Evolutionary conservation across 1,140 invertebrate genomes (phyloP).

Genomic region (Drosophila carrolli): DNA sequence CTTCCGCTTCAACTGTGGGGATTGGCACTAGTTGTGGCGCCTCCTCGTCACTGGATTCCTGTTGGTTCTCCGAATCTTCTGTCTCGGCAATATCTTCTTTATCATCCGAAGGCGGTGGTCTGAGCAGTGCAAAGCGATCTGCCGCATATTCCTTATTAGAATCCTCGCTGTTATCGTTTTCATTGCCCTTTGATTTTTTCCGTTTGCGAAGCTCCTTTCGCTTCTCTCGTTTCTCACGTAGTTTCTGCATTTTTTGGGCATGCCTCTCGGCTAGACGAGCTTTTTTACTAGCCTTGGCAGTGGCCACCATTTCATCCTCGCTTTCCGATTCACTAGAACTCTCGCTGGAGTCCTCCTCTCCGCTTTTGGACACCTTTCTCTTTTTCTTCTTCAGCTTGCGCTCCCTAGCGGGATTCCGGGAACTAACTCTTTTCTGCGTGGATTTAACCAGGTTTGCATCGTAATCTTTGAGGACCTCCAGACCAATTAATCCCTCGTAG

Average conservation of each 20-base stretch:
- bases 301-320: constrained; percentile 12
- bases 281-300: constrained; percentile 43
- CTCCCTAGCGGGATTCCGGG: background rate
- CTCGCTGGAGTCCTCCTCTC: constrained; percentile 47
- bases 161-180: constrained; percentile 10
- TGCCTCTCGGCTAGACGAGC: constrained; percentile 56
- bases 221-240: constrained; percentile 60
- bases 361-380: constrained; percentile 36
- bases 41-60: constrained; percentile 28
- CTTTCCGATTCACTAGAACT: constrained; percentile 49
- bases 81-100: constrained; percentile 11
- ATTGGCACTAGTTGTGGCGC: constrained; percentile 36
- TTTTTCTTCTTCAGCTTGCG: constrained; percentile 24
- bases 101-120: constrained; percentile 52
- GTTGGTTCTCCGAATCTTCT: background rate
- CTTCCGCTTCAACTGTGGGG: constrained; percentile 9
- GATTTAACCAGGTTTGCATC: constrained; percentile 63
- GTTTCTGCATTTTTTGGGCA: constrained; percentile 54
- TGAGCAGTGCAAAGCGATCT: constrained; percentile 64
- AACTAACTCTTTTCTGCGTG: constrained; percentile 29
- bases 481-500: constrained; percentile 78
- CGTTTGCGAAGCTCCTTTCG: constrained; percentile 65
- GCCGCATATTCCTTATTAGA: constrained; percentile 51
- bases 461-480: constrained; percentile 82
- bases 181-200: constrained; percentile 15